Evolutionary conservation across 2,888 invertebrate species (phyloP), one percentile per base, ranked within the genome.

Genomic region (Parelbella ahira): DNA sequence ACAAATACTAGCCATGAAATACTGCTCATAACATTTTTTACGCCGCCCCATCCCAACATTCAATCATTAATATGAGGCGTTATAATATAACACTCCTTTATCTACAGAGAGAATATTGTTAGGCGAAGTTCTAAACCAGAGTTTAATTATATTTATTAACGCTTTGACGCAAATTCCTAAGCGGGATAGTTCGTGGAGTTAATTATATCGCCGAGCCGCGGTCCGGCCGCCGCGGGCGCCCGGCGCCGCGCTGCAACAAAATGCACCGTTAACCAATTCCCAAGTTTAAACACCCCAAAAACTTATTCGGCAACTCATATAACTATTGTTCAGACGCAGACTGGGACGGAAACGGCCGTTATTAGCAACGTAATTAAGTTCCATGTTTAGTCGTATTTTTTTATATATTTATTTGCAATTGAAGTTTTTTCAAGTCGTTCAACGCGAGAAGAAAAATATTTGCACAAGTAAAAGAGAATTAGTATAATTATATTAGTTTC

Each of bases 241-340:
- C 45, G 3, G 15, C 3, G 46, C 54, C 47, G 56, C 28, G 51
- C 56, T 58, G 38, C 38, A 38, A 57, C 70, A 69, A 80, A 84
- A 81, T 80, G 78, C 82, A 74, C 71, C 71, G 67, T 69, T 68
- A 71, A 81, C 81, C 81, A 77, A 80, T 80, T 63, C 61, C 67
- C 51, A 82, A 86, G 70, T 84, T 83, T 76, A 75, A 83, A 73
- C 79, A 68, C 74, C 66, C 51, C 51, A 60, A 68, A 86, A 83
- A 81, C 81, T 79, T 79, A 81, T 82, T 82, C 63, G 68, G 69
- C 63, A 78, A 79, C 81, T 83, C 78, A 74, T 82, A 82, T 79
- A 84, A 86, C 83, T 81, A 69, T 76, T 73, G 71, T 71, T 60
- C 71, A 58, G 33, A n/a, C 19, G 7, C 15, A 27, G 27, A 29